Evolutionary conservation across 2,888 invertebrate genomes (phyloP).

Genomic region (Alsophila aescularia): DNA sequence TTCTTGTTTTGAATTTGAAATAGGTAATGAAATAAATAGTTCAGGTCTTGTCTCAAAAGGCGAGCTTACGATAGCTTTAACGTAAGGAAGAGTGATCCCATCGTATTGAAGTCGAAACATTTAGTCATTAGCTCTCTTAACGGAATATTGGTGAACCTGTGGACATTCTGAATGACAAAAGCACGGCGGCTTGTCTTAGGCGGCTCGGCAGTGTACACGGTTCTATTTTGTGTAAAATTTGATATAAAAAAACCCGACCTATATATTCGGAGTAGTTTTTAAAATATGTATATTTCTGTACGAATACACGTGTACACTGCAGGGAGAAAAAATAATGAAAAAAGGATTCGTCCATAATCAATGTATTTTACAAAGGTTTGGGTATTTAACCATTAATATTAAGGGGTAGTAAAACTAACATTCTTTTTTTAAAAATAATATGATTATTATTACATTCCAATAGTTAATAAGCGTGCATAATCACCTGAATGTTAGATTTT

Average conservation of each 20-base stretch:
- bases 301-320: not conserved
- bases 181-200: not conserved
- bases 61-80: constrained; percentile 66
- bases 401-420: constrained; percentile 77
- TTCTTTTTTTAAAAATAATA: constrained; percentile 44
- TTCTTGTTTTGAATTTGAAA: constrained; percentile 20
- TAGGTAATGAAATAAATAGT: constrained; percentile 10
- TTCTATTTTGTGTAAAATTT: not conserved
- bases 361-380: constrained; percentile 61
- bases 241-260: constrained; percentile 3
- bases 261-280: constrained; percentile 3
- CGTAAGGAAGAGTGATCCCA: constrained; percentile 70
- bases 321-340: constrained; percentile 15
- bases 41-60: constrained; percentile 27
- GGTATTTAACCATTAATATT: constrained; percentile 77
- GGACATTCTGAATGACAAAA: not conserved
- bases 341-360: constrained; percentile 29
- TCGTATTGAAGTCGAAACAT: constrained; percentile 69
- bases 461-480: constrained; percentile 71
- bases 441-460: constrained; percentile 72
- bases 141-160: constrained; percentile 36
- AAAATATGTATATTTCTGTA: constrained; percentile 21
- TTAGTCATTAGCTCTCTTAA: constrained; percentile 74
- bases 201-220: constrained; percentile 15
- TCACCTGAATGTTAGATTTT: constrained; percentile 48